phyloP scores from a whole-genome alignment of 2,888 invertebrate species.

The Tigriopus californicus region DNA sequence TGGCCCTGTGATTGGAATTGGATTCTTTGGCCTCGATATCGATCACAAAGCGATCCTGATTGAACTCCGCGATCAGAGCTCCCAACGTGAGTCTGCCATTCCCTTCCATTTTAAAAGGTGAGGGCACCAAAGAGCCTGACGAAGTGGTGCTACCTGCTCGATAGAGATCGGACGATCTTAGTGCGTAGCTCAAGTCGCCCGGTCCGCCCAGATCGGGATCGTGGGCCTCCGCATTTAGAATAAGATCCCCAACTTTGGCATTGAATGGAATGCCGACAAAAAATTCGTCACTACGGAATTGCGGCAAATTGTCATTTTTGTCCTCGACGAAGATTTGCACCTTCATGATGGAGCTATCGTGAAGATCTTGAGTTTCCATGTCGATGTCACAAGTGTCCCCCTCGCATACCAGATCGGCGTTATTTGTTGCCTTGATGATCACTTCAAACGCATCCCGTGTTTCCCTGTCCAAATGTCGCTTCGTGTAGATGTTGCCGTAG shows the following conservation, averaged over 20 bases:
- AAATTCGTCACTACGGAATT: slow-evolving; percentile 42
- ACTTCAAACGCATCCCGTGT: slow-evolving; percentile 45
- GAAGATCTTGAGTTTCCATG: slow-evolving; percentile 19
- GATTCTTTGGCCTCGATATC: slow-evolving; percentile 64
- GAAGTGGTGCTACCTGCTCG: slow-evolving; percentile 21
- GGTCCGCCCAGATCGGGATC: slow-evolving; percentile 20
- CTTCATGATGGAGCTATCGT: slow-evolving; percentile 48
- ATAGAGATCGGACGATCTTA: slow-evolving; percentile 22
- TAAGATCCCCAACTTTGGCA: slow-evolving; percentile 24
- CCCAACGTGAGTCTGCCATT: slow-evolving; percentile 53
- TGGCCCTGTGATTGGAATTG: slow-evolving; percentile 55
- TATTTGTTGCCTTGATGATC: slow-evolving; percentile 65
- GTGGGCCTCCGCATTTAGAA: slow-evolving; percentile 21
- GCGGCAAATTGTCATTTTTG: slow-evolving; percentile 65
- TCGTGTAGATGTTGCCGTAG: slow-evolving; percentile 58
- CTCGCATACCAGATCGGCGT: slow-evolving; percentile 28
- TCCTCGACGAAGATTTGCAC: slow-evolving; percentile 54
- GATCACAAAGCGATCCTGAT: slow-evolving; percentile 65
- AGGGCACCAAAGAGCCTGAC: slow-evolving; percentile 61
- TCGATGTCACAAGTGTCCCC: slow-evolving; percentile 39
- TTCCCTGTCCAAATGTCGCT: slow-evolving; percentile 63
- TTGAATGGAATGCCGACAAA: slow-evolving; percentile 31
- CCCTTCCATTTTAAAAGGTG: slow-evolving; percentile 50
- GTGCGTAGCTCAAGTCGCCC: slow-evolving; percentile 19
- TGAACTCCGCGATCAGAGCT: slow-evolving; percentile 67